phyloP scores from a whole-genome alignment of 2,113 vertebrate species.

The Phodopus roborovskii region DNA sequence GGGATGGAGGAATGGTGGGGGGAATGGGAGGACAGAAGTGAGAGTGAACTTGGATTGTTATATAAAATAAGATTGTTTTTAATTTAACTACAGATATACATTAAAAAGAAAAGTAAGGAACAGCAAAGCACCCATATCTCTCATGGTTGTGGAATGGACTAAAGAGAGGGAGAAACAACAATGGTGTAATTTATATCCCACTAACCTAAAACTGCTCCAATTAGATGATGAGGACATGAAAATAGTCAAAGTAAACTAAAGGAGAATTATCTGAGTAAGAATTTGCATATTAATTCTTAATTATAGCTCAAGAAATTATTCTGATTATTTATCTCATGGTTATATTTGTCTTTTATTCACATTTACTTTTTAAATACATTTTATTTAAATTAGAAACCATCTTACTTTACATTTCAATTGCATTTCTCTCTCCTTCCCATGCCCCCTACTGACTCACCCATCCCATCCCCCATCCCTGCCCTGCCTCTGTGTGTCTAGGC shows the following conservation, averaged over 20 bases:
- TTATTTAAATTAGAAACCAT: too few relatives aligned
- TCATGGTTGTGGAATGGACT: neutral
- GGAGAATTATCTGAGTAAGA: neutral
- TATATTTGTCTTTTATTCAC: neutral
- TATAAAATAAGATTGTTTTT: too few relatives aligned
- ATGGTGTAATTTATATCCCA: neutral
- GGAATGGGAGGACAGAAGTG: too few relatives aligned
- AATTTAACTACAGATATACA: too few relatives aligned
- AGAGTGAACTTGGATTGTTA: too few relatives aligned
- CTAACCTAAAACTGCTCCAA: neutral
- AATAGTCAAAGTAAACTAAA: neutral
- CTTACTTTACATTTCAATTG: too few relatives aligned
- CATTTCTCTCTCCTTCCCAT: too few relatives aligned
- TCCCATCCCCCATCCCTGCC: too few relatives aligned
- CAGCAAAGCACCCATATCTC: neutral
- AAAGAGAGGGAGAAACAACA: neutral
- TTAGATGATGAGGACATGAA: neutral
- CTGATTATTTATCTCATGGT: neutral
- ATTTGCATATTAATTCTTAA: neutral
- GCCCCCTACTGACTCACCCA: too few relatives aligned
- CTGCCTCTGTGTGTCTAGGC: too few relatives aligned
- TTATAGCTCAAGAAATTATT: neutral
- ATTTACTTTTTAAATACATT: neutral
- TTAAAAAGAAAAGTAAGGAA: neutral
- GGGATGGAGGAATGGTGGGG: too few relatives aligned